Percentiles rank a stretch among this genome's conserved stretches.
phyloP scores from a whole-genome alignment of 1,140 invertebrate species.

The Arctopsyche grandis region DNA sequence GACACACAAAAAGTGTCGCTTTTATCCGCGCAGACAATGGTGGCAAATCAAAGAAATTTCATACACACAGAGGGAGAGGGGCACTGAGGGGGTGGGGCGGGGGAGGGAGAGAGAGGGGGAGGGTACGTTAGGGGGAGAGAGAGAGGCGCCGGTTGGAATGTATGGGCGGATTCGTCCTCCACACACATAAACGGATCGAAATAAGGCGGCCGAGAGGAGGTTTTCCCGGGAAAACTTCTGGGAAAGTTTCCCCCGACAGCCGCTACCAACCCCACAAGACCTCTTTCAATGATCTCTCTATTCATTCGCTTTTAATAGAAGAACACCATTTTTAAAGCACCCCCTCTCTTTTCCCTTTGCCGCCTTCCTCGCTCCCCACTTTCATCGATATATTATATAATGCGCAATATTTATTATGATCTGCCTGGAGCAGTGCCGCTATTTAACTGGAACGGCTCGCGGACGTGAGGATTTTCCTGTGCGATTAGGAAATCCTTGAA shows the following conservation, averaged over 20 bases:
- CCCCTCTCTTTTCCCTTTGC: background rate
- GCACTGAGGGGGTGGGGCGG: background rate
- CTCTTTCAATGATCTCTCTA: constrained; percentile 50
- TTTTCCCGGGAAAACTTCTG: constrained; percentile 38
- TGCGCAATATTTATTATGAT: background rate
- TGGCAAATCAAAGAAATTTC: constrained; percentile 65
- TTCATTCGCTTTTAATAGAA: constrained; percentile 48
- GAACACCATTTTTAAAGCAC: constrained; percentile 46
- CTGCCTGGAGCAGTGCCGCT: background rate
- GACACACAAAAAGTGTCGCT: constrained; percentile 64
- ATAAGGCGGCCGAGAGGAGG: constrained; percentile 38
- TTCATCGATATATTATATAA: background rate
- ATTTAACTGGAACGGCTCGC: background rate
- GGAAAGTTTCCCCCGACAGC: constrained; percentile 36
- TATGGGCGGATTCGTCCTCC: constrained; percentile 35
- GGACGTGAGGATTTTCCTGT: background rate
- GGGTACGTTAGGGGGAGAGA: background rate
- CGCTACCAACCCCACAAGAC: background rate
- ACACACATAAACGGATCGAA: constrained; percentile 43
- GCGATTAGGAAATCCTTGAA: too few species aligned
- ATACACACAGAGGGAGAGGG: constrained; percentile 42
- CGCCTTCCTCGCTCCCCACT: background rate
- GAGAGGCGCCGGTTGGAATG: background rate
- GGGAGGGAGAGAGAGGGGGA: background rate
- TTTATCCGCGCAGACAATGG: constrained; percentile 64